Percentiles rank a stretch among this genome's conserved stretches.
Evolutionary conservation across 2,797 vertebrate species (phyloP).

Genomic region (Acanthis flammea): DNA sequence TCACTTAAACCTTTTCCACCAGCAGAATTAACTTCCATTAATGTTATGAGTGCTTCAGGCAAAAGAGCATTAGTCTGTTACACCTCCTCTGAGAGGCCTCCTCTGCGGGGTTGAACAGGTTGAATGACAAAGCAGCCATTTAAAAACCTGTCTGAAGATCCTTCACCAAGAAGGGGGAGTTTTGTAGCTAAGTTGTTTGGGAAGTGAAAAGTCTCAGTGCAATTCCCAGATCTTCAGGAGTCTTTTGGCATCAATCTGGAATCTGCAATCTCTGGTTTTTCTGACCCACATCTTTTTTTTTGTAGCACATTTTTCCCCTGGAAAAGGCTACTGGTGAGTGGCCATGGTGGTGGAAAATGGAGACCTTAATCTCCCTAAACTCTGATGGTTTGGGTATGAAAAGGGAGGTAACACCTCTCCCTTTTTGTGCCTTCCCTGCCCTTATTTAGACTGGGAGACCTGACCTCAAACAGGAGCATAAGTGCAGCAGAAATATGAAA

Average conservation of each 20-base stretch:
- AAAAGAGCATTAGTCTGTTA: slow-evolving; percentile 38
- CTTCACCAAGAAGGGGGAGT: background rate
- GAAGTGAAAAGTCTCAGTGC: background rate
- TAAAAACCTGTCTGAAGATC: slow-evolving; percentile 23
- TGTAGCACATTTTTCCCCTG: background rate
- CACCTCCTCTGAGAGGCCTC: slow-evolving; percentile 25
- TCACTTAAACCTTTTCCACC: slow-evolving; percentile 34
- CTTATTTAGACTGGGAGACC: background rate
- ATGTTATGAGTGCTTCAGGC: slow-evolving; percentile 31
- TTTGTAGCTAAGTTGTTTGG: background rate
- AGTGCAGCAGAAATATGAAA: background rate
- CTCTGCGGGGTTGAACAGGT: background rate
- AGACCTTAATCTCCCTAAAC: background rate
- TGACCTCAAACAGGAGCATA: background rate
- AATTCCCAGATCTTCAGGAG: background rate
- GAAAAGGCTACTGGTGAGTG: background rate
- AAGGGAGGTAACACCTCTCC: background rate
- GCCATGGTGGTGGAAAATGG: background rate
- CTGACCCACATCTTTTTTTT: background rate
- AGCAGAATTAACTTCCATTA: slow-evolving; percentile 54
- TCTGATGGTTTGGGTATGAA: background rate
- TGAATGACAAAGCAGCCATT: slow-evolving; percentile 44
- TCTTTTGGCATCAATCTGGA: background rate
- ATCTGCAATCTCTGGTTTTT: background rate
- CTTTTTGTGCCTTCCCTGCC: background rate